Base-by-base conservation (phyloP, 2,797 vertebrate species). In the Myiothlypis coronata region DNA sequence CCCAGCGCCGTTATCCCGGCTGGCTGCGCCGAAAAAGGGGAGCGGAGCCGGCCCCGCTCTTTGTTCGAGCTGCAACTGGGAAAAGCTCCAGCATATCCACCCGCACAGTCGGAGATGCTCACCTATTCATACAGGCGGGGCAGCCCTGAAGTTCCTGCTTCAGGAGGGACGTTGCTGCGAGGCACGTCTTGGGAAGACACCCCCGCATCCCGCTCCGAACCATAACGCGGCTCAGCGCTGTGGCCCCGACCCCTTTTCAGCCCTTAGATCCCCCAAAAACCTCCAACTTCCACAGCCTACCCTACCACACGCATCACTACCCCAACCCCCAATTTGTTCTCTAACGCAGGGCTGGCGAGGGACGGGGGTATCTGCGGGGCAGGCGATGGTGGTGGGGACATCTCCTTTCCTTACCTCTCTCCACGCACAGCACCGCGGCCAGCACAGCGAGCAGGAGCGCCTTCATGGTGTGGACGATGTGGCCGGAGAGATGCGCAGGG, bases 371-470 rank as follows among this genome's bases (percentile, higher is more conserved):
- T 6, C 13, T 14, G 20, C 30, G 14, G 14, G 10, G 35, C 19
- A 43, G 5, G 11, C 7, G 65, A 22, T 19, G 71, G 4, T 26
- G 68, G 24, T 4, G 53, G 9, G 16, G 12, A 2, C 5, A 50
- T 20, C 59, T 14, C 27, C 3, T 9, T 15, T 19, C n/a, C 39
- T 86, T 11, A 96, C 92, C 96, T 93, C 59, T 89, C 14, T 94
- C 90, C 79, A 86, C 95, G 80, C 93, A 95, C 19, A 96, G 86
- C 44, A 95, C 83, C 34, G 90, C 96, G 26, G 80, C 92, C 74
- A 96, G 55, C 90, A 75, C 72, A 4, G 89, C 76, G 55, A 95
- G 12, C 79, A 89, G 60, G 7, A 94, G 49, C 43, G 77, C 83
- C 96, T 96, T 95, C 94, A 95, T 96, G 91, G 59, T 96, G 93